A percentile compares a stretch with the other conserved stretches of the same genome.
phyloP scores from a whole-genome alignment of 2,113 vertebrate species.

The Phalacrocorax aristotelis region DNA sequence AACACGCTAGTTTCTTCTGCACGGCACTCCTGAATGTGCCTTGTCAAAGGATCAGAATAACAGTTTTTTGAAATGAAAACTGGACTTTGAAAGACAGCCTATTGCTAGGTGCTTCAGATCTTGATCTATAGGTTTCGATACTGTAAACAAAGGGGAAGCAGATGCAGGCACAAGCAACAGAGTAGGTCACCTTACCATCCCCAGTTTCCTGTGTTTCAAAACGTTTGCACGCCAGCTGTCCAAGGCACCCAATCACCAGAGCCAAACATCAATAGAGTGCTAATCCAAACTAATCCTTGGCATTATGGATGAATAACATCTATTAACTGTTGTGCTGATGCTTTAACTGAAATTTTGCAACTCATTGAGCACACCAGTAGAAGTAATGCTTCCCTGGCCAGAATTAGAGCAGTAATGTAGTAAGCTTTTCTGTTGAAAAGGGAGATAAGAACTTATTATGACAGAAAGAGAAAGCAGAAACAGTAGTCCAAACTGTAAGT shows the following conservation, averaged over 20 bases:
- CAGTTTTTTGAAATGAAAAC: neutral
- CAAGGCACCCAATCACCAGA: neutral
- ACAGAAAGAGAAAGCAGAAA: neutral
- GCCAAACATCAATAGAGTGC: neutral
- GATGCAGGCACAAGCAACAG: neutral
- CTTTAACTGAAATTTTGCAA: neutral
- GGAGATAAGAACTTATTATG: accelerated
- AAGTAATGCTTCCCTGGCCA: neutral
- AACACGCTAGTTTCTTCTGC: neutral
- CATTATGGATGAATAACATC: neutral
- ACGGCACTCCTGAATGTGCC: neutral
- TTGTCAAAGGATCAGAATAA: neutral
- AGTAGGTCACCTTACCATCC: neutral
- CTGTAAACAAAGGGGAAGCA: neutral
- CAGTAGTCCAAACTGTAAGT: neutral
- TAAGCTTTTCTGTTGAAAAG: neutral
- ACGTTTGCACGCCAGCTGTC: neutral
- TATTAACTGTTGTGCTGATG: neutral
- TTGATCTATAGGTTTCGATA: neutral
- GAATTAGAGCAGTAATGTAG: neutral
- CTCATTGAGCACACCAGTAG: neutral
- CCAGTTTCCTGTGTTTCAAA: neutral
- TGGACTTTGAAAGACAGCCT: neutral
- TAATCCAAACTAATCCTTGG: neutral
- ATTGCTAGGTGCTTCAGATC: neutral